Evolutionary conservation across 92 coral and sea anemone species (phyloP), one percentile per base, ranked within the genome.

Genomic region (Pocillopora grandis): DNA sequence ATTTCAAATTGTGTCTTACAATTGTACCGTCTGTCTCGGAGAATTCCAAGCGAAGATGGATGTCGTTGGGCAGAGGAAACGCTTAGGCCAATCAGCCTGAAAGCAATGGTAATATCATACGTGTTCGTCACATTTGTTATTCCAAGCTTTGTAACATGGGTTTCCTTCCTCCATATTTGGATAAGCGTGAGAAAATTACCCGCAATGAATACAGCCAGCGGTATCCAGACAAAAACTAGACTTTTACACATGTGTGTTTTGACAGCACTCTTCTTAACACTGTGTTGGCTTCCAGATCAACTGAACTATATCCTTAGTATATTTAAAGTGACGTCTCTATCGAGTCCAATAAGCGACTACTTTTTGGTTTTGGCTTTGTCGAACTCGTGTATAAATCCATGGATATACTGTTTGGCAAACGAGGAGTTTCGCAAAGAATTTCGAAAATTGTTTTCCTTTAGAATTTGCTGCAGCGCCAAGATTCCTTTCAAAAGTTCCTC

Each of bases 241-340:
- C 67, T 76, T 17, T 2, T 76, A 52, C 68, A 66, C 68, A 59
- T 76, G 80, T 76, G 80, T 62, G 80, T 37, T 62, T 18, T 76
- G 67, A 62, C 80, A 31, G 80, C 80, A 16, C 11, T 58, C 12
- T 15, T 76, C 19, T 37, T 76, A 66, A 21, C 67, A 2, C 49
- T 58, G 23, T 76, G 80, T 18, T 76, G 68, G 80, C 62, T 76
- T 37, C 80, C 80, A 18, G 49, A 31, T 59, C 80, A 76, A 9
- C 48, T 62, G 4, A 35, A 27, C 31, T 62, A 31, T 31, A 10
- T 76, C 14, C 67, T 76, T 5, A 76, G 67, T 76, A 3, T 27
- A 19, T 76, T 76, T 21, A 21, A 58, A 35, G 60, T 59, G 13
- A 66, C 71, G 5, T 66, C 71, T 23, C 58, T 73, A 0, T 21